A percentile compares a stretch with the other conserved stretches of the same genome.
Evolutionary conservation across 2,888 invertebrate genomes (phyloP).

Genomic region (Lasioglossum villosulum): DNA sequence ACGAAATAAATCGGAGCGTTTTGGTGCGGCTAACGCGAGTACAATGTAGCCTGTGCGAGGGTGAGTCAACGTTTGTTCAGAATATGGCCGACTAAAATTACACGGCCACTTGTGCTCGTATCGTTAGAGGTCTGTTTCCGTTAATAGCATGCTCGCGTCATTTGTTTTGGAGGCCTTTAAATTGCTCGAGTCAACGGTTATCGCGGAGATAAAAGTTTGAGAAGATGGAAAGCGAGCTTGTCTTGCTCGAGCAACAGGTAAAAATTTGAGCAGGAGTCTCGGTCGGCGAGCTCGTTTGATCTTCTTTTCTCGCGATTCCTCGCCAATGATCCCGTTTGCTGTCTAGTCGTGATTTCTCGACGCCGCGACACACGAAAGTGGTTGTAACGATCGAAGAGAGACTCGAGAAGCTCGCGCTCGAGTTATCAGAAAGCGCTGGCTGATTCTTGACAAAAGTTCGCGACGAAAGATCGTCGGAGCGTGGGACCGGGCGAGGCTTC

Average conservation of each 20-base stretch:
- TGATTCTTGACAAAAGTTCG: conserved; percentile 31
- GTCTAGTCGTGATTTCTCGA: conserved; percentile 39
- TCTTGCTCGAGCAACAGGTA: neutral
- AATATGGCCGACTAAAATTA: conserved; percentile 12
- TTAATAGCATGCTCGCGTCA: neutral
- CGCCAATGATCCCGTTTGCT: conserved; percentile 37
- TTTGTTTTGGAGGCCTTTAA: neutral
- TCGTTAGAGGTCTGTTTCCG: conserved; percentile 2
- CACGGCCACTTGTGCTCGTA: neutral
- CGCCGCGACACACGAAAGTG: conserved; percentile 44
- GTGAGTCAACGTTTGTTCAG: conserved; percentile 7
- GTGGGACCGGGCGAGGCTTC: neutral
- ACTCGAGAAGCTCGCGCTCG: conserved; percentile 45
- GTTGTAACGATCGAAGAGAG: conserved; percentile 53
- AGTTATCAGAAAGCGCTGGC: neutral
- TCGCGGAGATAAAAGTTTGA: neutral
- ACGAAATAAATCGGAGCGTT: neutral
- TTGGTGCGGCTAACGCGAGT: neutral
- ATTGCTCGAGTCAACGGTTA: neutral
- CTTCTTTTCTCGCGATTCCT: conserved; percentile 33
- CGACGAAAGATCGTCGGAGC: neutral
- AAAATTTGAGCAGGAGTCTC: neutral
- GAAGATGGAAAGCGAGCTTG: neutral
- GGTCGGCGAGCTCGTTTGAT: neutral
- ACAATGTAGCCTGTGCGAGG: neutral